phyloP scores from a whole-genome alignment of 1,140 invertebrate species.

The Drosophila murphyi region DNA sequence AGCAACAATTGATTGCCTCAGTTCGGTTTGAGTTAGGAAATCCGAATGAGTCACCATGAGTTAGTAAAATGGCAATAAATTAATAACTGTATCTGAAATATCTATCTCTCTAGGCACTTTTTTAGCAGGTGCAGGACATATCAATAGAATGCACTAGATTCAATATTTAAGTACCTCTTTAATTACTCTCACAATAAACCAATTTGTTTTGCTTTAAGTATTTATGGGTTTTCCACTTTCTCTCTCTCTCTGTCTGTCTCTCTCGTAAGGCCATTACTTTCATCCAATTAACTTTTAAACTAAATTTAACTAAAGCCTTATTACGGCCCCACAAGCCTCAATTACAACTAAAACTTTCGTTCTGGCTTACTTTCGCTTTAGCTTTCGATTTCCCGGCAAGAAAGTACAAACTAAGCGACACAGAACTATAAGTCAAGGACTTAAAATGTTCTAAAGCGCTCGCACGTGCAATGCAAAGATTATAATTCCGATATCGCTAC shows the following conservation, averaged over 20 bases:
- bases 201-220: background rate
- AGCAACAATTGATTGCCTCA: background rate
- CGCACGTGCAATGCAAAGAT: conserved; percentile 52
- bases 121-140: too few relatives aligned
- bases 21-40: too few relatives aligned
- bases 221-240: background rate
- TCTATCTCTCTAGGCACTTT: too few relatives aligned
- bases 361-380: conserved; percentile 26
- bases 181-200: too few relatives aligned
- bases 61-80: too few relatives aligned
- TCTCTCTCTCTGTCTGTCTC: background rate
- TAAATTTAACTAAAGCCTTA: conserved; percentile 57
- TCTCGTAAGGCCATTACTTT: conserved; percentile 27
- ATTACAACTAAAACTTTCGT: conserved; percentile 43
- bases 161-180: background rate
- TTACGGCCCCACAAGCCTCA: conserved; percentile 42
- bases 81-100: too few relatives aligned
- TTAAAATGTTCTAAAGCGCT: conserved; percentile 57
- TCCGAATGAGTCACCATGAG: too few relatives aligned
- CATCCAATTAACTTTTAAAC: conserved; percentile 63
- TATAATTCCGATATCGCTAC: conserved; percentile 9
- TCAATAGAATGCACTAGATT: too few relatives aligned
- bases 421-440: conserved; percentile 67
- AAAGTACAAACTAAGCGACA: conserved; percentile 49
- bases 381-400: conserved; percentile 16